Conservation (phyloP, 1,140 invertebrate species). For the Drosophila triauraria region DNA sequence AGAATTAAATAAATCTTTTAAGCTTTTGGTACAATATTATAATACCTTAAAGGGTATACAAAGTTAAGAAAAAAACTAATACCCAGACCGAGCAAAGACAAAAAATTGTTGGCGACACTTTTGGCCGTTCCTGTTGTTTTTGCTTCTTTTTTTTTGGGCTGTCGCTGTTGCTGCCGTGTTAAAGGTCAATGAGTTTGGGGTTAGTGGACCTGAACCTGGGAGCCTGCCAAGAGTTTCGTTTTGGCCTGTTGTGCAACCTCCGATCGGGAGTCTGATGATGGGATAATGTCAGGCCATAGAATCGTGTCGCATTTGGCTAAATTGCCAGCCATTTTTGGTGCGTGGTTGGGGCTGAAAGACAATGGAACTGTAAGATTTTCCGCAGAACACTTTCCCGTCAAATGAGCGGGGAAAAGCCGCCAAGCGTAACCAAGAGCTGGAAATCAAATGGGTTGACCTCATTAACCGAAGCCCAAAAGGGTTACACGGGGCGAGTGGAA, state of each 20-base stretch:
- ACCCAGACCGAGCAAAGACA: slow-evolving; percentile 2
- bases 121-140: slow-evolving; percentile 38
- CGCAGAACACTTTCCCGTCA: slow-evolving; percentile 69
- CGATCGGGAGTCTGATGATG: slow-evolving; percentile 35
- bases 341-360: slow-evolving; percentile 24
- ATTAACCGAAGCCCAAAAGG: slow-evolving; percentile 53
- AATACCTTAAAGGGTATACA: slow-evolving; percentile 6
- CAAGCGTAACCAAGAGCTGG: slow-evolving; percentile 64
- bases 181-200: slow-evolving; percentile 78
- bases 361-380: slow-evolving; percentile 38
- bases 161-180: slow-evolving; percentile 44
- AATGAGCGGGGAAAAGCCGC: slow-evolving; percentile 49
- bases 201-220: slow-evolving; percentile 77
- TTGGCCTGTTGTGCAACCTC: slow-evolving; percentile 44
- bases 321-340: slow-evolving; percentile 56
- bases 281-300: slow-evolving; percentile 52
- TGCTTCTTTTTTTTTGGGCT: not conserved
- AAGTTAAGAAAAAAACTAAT: slow-evolving; percentile 1
- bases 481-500: not conserved
- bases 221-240: slow-evolving; percentile 44
- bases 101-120: slow-evolving; percentile 70
- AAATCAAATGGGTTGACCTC: slow-evolving; percentile 69
- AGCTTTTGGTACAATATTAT: too few species aligned
- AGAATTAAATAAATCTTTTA: not conserved
- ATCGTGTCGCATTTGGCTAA: slow-evolving; percentile 57